Evolutionary conservation across 30 jellyfish, hydroid and myxozoan genomes (phyloP).

Genomic region (Aurelia aurita): DNA sequence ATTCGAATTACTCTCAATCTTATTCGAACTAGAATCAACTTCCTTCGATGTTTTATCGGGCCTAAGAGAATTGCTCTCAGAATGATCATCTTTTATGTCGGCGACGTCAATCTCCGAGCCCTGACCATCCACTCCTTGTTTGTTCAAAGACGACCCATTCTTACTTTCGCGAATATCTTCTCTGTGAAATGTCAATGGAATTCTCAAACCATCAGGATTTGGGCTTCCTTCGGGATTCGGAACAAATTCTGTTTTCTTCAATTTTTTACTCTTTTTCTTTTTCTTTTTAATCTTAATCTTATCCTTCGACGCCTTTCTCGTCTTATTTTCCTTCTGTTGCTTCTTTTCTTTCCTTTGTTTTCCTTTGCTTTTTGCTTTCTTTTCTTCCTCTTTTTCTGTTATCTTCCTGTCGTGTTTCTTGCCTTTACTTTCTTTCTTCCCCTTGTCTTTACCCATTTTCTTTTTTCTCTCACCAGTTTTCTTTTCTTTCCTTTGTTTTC

Average conservation of each 20-base stretch:
- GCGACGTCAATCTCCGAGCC: no score
- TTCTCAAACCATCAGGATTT: conserved; percentile 43
- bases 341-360: conserved; percentile 7
- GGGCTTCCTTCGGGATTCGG: conserved; percentile 67
- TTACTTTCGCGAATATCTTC: conserved; percentile 17
- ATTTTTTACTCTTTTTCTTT: neutral
- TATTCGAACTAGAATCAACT: no score
- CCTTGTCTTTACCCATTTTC: neutral
- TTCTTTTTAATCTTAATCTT: neutral
- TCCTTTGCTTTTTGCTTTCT: neutral
- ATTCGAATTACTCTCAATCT: no score
- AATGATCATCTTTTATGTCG: no score
- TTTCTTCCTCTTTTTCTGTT: neutral
- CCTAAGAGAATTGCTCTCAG: no score
- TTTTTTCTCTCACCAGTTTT: neutral
- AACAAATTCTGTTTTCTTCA: neutral
- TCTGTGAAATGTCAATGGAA: conserved; percentile 48
- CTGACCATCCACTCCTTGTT: no score
- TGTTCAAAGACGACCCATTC: neutral
- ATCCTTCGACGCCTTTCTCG: neutral
- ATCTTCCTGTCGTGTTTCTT: neutral
- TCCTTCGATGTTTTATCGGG: no score
- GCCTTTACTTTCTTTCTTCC: neutral
- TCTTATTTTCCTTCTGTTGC: neutral
- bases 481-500: neutral